Conservation (phyloP, 2,113 vertebrate genomes). For the Aplodontia rufa region DNA sequence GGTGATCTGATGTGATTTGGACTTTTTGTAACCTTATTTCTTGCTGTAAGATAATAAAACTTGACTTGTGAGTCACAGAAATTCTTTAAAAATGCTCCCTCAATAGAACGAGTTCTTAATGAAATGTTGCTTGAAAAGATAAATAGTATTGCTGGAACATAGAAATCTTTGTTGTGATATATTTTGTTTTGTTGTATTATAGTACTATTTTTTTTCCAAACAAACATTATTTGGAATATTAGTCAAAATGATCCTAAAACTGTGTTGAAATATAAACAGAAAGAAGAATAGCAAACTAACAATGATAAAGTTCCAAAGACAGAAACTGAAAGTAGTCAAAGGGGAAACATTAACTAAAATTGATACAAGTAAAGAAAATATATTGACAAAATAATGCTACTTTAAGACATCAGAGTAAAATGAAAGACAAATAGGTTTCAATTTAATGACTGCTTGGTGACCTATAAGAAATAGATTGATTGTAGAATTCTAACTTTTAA, state of each 20-base stretch:
- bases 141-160: not conserved
- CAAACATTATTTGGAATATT: slow-evolving; percentile 44
- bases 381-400: slow-evolving; percentile 41
- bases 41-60: slow-evolving; percentile 52
- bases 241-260: slow-evolving; percentile 47
- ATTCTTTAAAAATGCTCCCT: slow-evolving; percentile 51
- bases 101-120: not conserved
- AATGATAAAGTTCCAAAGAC: slow-evolving; percentile 51
- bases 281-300: slow-evolving; percentile 19
- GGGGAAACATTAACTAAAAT: slow-evolving; percentile 56
- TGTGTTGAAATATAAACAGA: slow-evolving; percentile 31
- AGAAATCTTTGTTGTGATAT: slow-evolving; percentile 48
- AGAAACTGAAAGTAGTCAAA: slow-evolving; percentile 44
- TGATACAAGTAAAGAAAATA: slow-evolving; percentile 59
- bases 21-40: slow-evolving; percentile 54
- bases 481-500: slow-evolving; percentile 27
- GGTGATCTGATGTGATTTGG: not conserved
- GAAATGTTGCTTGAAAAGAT: slow-evolving; percentile 49
- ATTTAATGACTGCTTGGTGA: slow-evolving; percentile 43
- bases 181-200: slow-evolving; percentile 19
- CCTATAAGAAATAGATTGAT: slow-evolving; percentile 39
- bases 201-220: not conserved
- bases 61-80: not conserved
- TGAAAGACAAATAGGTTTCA: slow-evolving; percentile 37
- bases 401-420: slow-evolving; percentile 50